Evolutionary conservation across 2,113 vertebrate genomes (phyloP), one percentile per base, ranked within the genome.

Genomic region (Microtus pennsylvanicus): DNA sequence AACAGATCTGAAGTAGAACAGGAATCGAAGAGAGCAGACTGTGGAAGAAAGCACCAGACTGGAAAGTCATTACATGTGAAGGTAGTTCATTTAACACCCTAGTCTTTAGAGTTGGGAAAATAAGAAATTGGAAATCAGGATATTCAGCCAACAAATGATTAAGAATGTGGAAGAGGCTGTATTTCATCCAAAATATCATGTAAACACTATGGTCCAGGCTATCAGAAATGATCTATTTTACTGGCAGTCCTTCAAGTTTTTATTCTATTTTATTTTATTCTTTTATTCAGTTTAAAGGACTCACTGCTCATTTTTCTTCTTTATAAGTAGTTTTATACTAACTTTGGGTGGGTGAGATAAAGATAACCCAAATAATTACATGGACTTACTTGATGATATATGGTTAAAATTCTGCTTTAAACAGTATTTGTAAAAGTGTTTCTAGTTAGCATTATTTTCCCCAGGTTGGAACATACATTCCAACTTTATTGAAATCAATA

Each of bases 31-130:
- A 52, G 67, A 95, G 42, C 19, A 96, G 93, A 97, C 82, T 82
- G 93, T 91, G 90, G 61, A 96, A 87, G 82, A 77, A 95, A 76
- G 93, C 89, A 94, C 95, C 93, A 96, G 93, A 97, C 97, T 95
- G 81, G 72, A 98, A 97, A 95, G 91, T 35, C 82, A 77, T 97
- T 90, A 93, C 2, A 69, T 50, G 1, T 24, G 52, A 76, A 19
- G 58, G 80, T 12, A 50, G 21, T 86, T 89, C 30, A 85, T 89
- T 89, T 55, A 95, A 81, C 21, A 52, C 21, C 33, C 11, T 58
- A 7, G 21, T 69, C 78, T 90, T 88, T 50, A 89, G 72, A 87
- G 63, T 22, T 63, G 17, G 75, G 52, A 55, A 94, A 81, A 95
- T 1, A 74, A 42, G 24, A 91, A 94, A 55, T 65, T 30, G 80